phyloP scores from a whole-genome alignment of 2,797 vertebrate species.

The Phalloptychus januarius region DNA sequence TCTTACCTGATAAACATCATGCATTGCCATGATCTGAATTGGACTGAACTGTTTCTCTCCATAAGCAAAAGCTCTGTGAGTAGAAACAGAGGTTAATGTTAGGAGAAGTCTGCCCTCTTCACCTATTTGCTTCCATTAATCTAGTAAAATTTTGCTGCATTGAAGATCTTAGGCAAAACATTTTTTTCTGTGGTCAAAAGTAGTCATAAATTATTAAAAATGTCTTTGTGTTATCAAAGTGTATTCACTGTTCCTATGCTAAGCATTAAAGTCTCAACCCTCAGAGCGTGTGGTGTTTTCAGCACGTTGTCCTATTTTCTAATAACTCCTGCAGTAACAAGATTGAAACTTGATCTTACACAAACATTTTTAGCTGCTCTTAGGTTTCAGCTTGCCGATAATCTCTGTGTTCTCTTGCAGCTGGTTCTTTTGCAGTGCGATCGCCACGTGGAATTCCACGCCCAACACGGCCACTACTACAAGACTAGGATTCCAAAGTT shows the following conservation, averaged over 20 bases:
- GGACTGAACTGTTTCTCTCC: not conserved
- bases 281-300: not conserved
- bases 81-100: not conserved
- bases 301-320: not conserved
- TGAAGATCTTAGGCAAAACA: not conserved
- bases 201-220: not conserved
- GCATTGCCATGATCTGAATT: not conserved
- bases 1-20: not conserved
- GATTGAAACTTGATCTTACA: not conserved
- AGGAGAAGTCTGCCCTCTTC: not conserved
- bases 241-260: not conserved
- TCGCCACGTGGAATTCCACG: slow-evolving; percentile 94
- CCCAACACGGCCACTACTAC: slow-evolving; percentile 94
- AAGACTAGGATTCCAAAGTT: slow-evolving; percentile 97
- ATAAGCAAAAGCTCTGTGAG: not conserved
- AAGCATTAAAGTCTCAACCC: not conserved
- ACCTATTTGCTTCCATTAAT: not conserved
- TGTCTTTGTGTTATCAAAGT: too few species aligned
- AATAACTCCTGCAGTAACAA: not conserved
- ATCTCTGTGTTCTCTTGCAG: slow-evolving; percentile 72
- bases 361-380: not conserved
- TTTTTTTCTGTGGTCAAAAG: not conserved
- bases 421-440: slow-evolving; percentile 91
- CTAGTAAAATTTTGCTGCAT: not conserved
- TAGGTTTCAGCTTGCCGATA: not conserved